Evolutionary conservation across 1,140 invertebrate genomes (phyloP).

Genomic region (Trachymyrmex septentrionalis): DNA sequence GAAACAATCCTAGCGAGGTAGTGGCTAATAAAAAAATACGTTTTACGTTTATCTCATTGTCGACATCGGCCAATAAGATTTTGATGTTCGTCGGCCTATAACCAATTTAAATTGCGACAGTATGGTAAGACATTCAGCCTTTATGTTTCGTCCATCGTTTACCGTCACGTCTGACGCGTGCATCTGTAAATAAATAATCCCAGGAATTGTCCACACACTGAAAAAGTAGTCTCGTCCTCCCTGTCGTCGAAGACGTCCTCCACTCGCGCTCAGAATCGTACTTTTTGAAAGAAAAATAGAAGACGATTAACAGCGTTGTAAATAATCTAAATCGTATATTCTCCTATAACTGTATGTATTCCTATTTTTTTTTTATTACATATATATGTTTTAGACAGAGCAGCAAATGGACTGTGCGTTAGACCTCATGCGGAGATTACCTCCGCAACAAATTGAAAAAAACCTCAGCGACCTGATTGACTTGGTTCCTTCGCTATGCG

Average conservation of each 20-base stretch:
- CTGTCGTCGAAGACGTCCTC: conserved; percentile 15
- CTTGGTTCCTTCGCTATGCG: conserved; percentile 97
- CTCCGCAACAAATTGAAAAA: conserved; percentile 99
- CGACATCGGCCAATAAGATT: conserved; percentile 25
- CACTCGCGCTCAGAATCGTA: conserved; percentile 74
- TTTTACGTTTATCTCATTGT: conserved; percentile 32
- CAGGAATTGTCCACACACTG: background rate
- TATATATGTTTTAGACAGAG: conserved; percentile 91
- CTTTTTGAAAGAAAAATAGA: background rate
- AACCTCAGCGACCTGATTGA: conserved; percentile 99
- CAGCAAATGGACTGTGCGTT: conserved; percentile 99
- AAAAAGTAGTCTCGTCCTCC: background rate
- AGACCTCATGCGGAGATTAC: conserved; percentile 99
- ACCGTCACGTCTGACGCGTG: background rate
- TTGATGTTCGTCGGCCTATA: conserved; percentile 61
- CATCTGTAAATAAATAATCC: conserved; percentile 8
- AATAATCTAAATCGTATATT: background rate
- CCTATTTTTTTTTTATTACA: background rate
- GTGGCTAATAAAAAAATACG: conserved; percentile 35
- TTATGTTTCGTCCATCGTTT: background rate
- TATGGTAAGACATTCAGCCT: conserved; percentile 38
- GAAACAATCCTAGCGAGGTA: conserved; percentile 63
- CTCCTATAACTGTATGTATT: background rate
- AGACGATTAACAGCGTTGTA: background rate
- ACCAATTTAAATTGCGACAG: conserved; percentile 50